Base-by-base conservation (phyloP, 2,888 invertebrate genomes). In the Drosophila pseudotalamancana region DNA sequence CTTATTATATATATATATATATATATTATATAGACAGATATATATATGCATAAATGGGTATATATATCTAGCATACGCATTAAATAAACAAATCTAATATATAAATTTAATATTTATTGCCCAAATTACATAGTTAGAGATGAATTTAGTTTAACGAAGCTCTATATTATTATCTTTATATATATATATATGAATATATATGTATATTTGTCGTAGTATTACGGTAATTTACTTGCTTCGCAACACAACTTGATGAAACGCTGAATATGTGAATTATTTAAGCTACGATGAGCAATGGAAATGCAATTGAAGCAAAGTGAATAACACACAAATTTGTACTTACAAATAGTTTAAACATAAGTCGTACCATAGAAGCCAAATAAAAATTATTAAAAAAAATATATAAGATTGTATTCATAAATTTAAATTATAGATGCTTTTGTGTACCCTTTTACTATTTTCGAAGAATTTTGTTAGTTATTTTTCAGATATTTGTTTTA, bases 351-450 rank as follows among this genome's bases (percentile, higher is more conserved):
- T 86, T 86, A 83, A 74, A 53, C 67, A 72, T 84, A 88, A 84
- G 88, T 69, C 77, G 77, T 83, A 84, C 84, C 74, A 88, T 84
- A 84, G 87, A 84, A 84, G 88, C 83, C 88, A 88, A 84, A 84
- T 84, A 84, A 84, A 84, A 86, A 86, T 74, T 51, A 84, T 88
- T 74, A 56, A 83, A 87, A 87, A 80, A 66, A 56, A 19, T 40
- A 48, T 6, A 8, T 6, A 12, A 2, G 14, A 18, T 0, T 25
- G 25, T 6, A 25, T 25, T n/a, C n/a, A n/a, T n/a, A n/a, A n/a
- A n/a, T n/a, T n/a, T n/a, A n/a, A n/a, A n/a, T n/a, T n/a, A n/a
- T n/a, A n/a, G n/a, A n/a, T n/a, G n/a, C n/a, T n/a, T n/a, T n/a
- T n/a, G n/a, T n/a, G n/a, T n/a, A n/a, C n/a, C n/a, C n/a, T n/a